These are phyloP conservation scores for Donacobius atricapilla DNA, from an alignment of 2,113 vertebrate species.

Conservation along the genomic window DNA sequence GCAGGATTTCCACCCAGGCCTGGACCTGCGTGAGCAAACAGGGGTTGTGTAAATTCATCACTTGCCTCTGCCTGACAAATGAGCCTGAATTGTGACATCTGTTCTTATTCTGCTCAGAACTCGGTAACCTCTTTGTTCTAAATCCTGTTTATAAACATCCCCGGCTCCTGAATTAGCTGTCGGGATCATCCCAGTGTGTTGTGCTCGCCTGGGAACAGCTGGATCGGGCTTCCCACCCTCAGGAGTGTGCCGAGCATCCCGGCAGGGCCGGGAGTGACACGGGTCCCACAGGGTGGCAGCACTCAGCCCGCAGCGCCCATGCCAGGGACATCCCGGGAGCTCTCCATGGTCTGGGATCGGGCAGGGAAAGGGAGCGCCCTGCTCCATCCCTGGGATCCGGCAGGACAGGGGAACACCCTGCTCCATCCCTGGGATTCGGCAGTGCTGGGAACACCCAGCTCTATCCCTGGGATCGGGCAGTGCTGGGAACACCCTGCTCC, in stretches of 20 bases:
- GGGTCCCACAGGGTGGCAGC: conserved; percentile 48
- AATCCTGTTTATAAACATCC: background rate
- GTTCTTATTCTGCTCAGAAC: conserved; percentile 12
- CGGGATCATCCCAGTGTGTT: background rate
- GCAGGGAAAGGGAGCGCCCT: background rate
- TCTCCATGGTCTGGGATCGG: too few species aligned
- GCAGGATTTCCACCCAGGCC: background rate
- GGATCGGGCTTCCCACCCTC: background rate
- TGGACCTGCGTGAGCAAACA: background rate
- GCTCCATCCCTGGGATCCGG: too few species aligned
- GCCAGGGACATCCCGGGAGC: too few species aligned
- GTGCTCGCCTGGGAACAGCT: background rate
- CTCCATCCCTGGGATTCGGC: accelerated
- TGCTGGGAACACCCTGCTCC: too few species aligned
- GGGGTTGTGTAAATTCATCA: background rate
- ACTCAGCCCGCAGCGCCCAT: too few species aligned
- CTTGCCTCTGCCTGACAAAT: background rate
- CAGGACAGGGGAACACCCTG: too few species aligned
- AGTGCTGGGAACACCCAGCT: accelerated
- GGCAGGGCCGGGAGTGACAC: background rate
- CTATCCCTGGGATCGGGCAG: too few species aligned
- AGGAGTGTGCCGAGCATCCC: accelerated
- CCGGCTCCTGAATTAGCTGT: background rate
- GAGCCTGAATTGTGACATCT: background rate
- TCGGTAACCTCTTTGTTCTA: background rate